These are phyloP conservation scores for Blera fallax DNA, from an alignment of 2,888 invertebrate species.

Conservation along the genomic window DNA sequence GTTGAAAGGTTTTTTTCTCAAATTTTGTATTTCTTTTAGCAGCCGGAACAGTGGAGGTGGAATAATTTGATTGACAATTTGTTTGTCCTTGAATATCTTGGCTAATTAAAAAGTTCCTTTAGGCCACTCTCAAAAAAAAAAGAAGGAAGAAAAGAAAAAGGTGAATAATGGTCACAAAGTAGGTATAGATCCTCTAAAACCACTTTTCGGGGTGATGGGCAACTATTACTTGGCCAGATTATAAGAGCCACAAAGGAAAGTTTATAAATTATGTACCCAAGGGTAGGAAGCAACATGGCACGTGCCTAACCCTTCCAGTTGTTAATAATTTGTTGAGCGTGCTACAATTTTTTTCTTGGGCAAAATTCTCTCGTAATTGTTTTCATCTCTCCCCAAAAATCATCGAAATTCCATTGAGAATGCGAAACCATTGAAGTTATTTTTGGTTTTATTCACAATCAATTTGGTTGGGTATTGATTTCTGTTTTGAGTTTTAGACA, in stretches of 20 bases:
- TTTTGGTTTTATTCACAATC: neutral
- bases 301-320: conserved; percentile 12
- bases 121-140: neutral
- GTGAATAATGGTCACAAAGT: neutral
- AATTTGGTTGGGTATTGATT: neutral
- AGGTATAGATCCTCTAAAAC: too few species aligned
- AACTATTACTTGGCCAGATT: neutral
- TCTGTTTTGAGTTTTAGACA: neutral
- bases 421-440: neutral
- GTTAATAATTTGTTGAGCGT: conserved; percentile 16
- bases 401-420: neutral
- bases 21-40: neutral
- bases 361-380: neutral
- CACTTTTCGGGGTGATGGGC: neutral
- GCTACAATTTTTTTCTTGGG: neutral
- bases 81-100: neutral
- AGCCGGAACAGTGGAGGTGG: neutral
- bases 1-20: neutral
- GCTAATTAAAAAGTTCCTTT: conserved; percentile 1
- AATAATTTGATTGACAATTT: conserved; percentile 18
- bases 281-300: neutral
- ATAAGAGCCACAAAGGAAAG: neutral
- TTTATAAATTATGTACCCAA: neutral
- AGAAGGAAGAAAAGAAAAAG: neutral
- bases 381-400: neutral